Evolutionary conservation across 1,140 invertebrate species (phyloP).

Genomic region (Chrysopa pallens): DNA sequence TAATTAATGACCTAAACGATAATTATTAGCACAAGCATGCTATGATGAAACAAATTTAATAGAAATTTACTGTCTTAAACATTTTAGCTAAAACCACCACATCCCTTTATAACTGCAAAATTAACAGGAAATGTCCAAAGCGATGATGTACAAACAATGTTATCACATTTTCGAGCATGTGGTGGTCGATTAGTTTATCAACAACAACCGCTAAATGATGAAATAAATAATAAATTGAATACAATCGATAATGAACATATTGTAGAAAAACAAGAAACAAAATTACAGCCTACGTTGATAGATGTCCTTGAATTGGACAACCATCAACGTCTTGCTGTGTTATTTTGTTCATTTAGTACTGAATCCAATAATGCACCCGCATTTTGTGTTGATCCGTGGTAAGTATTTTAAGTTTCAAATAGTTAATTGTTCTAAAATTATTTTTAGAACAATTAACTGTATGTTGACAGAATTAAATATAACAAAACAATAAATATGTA

Average conservation of each 20-base stretch:
- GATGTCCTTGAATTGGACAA: slow-evolving; percentile 74
- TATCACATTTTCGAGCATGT: slow-evolving; percentile 73
- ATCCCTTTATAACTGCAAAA: slow-evolving; percentile 54
- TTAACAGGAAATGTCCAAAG: slow-evolving; percentile 45
- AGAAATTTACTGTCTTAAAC: too few species aligned
- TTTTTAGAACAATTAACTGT: too few species aligned
- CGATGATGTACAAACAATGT: slow-evolving; percentile 41
- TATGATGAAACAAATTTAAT: too few species aligned
- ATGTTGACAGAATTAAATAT: too few species aligned
- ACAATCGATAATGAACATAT: slow-evolving; percentile 1
- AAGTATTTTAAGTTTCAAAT: slow-evolving; percentile 19
- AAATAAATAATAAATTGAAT: slow-evolving; percentile 5
- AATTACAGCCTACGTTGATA: slow-evolving; percentile 11
- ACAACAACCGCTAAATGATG: slow-evolving; percentile 18
- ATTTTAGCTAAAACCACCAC: slow-evolving; percentile 25
- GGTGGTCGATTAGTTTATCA: slow-evolving; percentile 46
- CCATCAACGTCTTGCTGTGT: slow-evolving; percentile 75
- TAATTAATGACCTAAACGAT: too few species aligned
- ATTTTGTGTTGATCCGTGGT: slow-evolving; percentile 82
- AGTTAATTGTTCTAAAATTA: too few species aligned
- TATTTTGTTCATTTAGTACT: slow-evolving; percentile 83
- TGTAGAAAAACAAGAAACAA: slow-evolving; percentile 2
- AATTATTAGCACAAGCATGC: too few species aligned
- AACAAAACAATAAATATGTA: too few species aligned
- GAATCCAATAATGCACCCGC: slow-evolving; percentile 62